Evolutionary conservation across 2,797 vertebrate species (phyloP).

Genomic region (Coregonus suidteri): DNA sequence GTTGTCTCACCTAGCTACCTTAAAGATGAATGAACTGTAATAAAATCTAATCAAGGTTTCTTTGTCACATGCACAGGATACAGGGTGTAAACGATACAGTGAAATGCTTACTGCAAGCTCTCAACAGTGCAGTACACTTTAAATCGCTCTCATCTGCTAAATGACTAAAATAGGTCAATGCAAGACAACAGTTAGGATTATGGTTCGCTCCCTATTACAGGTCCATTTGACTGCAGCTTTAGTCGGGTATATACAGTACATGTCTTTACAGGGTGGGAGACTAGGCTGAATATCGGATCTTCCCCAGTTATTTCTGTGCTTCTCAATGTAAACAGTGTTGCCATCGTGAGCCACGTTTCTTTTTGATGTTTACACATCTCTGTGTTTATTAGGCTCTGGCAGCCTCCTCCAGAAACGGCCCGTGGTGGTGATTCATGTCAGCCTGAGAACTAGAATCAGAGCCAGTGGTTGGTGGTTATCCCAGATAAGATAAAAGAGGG

Average conservation of each 20-base stretch:
- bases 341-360: not conserved
- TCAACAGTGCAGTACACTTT: no score
- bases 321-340: not conserved
- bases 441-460: conserved; percentile 28
- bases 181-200: not conserved
- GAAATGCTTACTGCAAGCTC: no score
- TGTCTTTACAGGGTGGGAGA: not conserved
- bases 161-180: not conserved
- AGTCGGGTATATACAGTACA: no score
- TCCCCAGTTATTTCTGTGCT: not conserved
- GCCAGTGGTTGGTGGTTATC: conserved; percentile 17
- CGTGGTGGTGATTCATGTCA: conserved; percentile 31
- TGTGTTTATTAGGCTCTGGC: conserved; percentile 21
- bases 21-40: no score
- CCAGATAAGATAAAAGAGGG: conserved; percentile 36
- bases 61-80: no score
- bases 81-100: no score
- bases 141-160: not conserved
- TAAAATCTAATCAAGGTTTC: no score
- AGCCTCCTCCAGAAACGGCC: not conserved
- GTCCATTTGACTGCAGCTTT: no score
- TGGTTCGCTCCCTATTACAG: not conserved
- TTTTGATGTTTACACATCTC: not conserved
- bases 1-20: no score
- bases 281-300: not conserved